Base-by-base conservation (phyloP, 2,888 invertebrate species). In the Venusia cambrica region DNA sequence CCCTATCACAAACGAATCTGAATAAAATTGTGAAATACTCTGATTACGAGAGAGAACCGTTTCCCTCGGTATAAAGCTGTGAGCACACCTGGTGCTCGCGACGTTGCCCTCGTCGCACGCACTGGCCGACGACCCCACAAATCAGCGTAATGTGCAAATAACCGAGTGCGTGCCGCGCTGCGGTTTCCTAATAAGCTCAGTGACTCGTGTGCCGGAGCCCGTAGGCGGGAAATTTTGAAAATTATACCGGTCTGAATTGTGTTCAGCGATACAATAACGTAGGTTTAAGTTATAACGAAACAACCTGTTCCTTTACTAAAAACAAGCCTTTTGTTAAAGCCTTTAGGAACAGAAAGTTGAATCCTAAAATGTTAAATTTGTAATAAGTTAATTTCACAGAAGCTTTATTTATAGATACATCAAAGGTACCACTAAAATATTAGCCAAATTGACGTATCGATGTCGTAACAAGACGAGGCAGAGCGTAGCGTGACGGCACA, bases 361-460 rank as follows among this genome's bases (percentile, higher is more conserved):
- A n/a, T n/a, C n/a, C n/a, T n/a, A n/a, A n/a, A n/a, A n/a, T n/a
- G n/a, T n/a, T n/a, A n/a, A n/a, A n/a, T n/a, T n/a, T n/a, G n/a
- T n/a, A n/a, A n/a, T n/a, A n/a, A n/a, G n/a, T n/a, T n/a, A n/a
- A n/a, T n/a, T n/a, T n/a, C n/a, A n/a, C n/a, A n/a, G n/a, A n/a
- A n/a, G n/a, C n/a, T n/a, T n/a, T n/a, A n/a, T n/a, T n/a, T n/a
- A n/a, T n/a, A n/a, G n/a, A n/a, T n/a, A n/a, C n/a, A n/a, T n/a
- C n/a, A 17, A 7, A 29, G 3, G 1, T 5, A 2, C n/a, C 3
- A 6, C 8, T 9, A 24, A 38, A 41, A 38, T 34, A 37, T 38
- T n/a, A n/a, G 30, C 38, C 36, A 38, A 40, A 28, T 31, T 34
- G 37, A 38, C 34, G 35, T 33, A 47, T 43, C 32, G 36, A 35